A percentile compares a stretch with the other conserved stretches of the same genome.
Conservation (phyloP, 1,140 invertebrate genomes). For the Hylaeus volcanicus region DNA sequence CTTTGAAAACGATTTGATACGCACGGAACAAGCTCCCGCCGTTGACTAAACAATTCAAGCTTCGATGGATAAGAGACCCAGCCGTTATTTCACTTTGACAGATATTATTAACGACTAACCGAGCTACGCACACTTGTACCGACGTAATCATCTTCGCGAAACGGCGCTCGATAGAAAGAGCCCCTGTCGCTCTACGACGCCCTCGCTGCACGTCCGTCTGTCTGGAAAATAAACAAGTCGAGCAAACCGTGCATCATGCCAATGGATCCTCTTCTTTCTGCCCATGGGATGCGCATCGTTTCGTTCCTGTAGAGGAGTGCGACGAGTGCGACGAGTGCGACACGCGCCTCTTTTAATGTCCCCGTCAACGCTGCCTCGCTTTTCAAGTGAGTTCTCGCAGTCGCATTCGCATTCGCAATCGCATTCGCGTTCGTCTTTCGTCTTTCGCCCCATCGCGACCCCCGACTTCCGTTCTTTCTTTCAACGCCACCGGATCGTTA, state of each 20-base stretch:
- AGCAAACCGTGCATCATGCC: constrained; percentile 10
- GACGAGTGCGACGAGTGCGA: constrained; percentile 12
- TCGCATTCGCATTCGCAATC: background rate
- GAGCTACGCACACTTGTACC: constrained; percentile 21
- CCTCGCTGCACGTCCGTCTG: background rate
- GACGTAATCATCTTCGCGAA: constrained; percentile 23
- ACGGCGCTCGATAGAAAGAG: constrained; percentile 14
- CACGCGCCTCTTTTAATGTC: constrained; percentile 43
- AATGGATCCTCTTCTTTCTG: constrained; percentile 51
- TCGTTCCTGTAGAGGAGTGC: constrained; percentile 4
- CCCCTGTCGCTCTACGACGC: background rate
- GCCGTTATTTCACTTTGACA: constrained; percentile 38
- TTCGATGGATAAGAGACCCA: background rate
- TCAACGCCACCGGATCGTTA: constrained; percentile 3
- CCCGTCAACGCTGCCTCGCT: constrained; percentile 40
- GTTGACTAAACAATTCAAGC: constrained; percentile 16
- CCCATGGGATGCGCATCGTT: constrained; percentile 6
- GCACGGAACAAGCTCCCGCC: constrained; percentile 17
- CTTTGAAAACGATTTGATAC: constrained; percentile 13
- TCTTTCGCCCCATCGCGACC: background rate
- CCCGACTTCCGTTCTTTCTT: constrained; percentile 36
- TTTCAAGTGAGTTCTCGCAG: constrained; percentile 15
- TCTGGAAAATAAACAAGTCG: constrained; percentile 26
- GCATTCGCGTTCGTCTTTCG: no score
- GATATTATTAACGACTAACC: constrained; percentile 45